phyloP scores from a whole-genome alignment of 1,140 invertebrate genomes.

The Lasioglossum baleicum region DNA sequence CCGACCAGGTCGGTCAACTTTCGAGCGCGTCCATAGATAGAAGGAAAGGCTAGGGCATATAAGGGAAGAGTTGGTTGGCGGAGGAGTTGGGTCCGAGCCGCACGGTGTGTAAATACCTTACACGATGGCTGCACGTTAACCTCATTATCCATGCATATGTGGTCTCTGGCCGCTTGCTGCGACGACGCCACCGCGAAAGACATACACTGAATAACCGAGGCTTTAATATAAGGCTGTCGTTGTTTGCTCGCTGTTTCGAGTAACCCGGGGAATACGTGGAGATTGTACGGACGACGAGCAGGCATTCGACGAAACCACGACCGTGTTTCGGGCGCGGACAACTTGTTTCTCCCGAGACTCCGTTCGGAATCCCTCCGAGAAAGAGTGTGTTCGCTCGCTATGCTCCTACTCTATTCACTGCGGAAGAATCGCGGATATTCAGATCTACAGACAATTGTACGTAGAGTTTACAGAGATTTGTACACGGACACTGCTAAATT shows the following conservation, averaged over 20 bases:
- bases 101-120: slow-evolving; percentile 27
- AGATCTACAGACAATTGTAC: too few relatives aligned
- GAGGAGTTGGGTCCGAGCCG: not conserved
- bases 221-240: slow-evolving; percentile 2
- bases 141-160: slow-evolving; percentile 36
- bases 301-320: not conserved
- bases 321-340: not conserved
- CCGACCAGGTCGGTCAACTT: not conserved
- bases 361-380: too few relatives aligned
- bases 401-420: too few relatives aligned
- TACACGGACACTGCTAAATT: too few relatives aligned
- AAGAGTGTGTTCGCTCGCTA: too few relatives aligned
- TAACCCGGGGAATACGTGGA: not conserved
- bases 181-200: slow-evolving; percentile 18
- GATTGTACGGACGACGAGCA: not conserved
- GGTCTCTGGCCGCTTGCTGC: not conserved
- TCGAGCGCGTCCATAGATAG: not conserved
- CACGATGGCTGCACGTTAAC: slow-evolving; percentile 22
- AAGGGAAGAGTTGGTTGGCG: not conserved
- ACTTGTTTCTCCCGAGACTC: not conserved
- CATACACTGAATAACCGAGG: slow-evolving; percentile 5
- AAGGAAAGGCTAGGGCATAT: slow-evolving; percentile 13
- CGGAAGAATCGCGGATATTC: too few relatives aligned
- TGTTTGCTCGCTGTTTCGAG: slow-evolving; percentile 1
- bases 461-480: too few relatives aligned